Percentiles rank a stretch among this genome's conserved stretches.
Evolutionary conservation across 2,113 vertebrate species (phyloP).

Genomic region (Typhlomys cinereus): DNA sequence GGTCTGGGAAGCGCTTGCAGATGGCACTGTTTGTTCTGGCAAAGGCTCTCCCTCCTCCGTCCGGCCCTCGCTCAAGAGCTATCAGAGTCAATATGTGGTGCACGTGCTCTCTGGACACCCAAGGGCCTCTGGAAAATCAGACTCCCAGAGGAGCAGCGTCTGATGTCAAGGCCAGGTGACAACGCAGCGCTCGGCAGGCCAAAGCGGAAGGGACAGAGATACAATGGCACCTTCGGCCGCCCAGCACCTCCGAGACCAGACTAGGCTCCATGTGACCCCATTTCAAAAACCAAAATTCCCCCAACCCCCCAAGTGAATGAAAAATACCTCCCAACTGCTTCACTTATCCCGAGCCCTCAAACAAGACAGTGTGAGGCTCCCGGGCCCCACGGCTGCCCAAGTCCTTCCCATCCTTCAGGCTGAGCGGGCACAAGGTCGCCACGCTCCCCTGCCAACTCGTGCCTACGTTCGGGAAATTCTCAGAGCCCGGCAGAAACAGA

Average conservation of each 20-base stretch:
- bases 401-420: neutral
- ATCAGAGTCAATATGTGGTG: neutral
- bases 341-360: neutral
- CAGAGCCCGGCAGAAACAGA: neutral
- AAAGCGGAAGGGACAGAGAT: neutral
- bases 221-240: neutral
- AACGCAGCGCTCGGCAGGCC: neutral
- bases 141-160: conserved; percentile 7
- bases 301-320: neutral
- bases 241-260: neutral
- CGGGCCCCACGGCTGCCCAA: neutral
- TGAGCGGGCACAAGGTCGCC: neutral
- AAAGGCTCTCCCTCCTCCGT: neutral
- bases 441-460: neutral
- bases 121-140: conserved; percentile 57
- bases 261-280: too few species aligned
- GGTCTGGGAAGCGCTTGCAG: conserved; percentile 34
- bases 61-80: neutral
- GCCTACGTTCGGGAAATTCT: neutral
- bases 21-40: conserved; percentile 21
- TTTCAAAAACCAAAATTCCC: too few species aligned
- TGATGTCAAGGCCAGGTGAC: neutral
- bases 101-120: conserved; percentile 45
- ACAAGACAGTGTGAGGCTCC: neutral
- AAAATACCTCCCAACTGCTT: neutral